Evolutionary conservation across 2,797 vertebrate genomes (phyloP), one percentile per base, ranked within the genome.

Genomic region (Epinephelus awoara): DNA sequence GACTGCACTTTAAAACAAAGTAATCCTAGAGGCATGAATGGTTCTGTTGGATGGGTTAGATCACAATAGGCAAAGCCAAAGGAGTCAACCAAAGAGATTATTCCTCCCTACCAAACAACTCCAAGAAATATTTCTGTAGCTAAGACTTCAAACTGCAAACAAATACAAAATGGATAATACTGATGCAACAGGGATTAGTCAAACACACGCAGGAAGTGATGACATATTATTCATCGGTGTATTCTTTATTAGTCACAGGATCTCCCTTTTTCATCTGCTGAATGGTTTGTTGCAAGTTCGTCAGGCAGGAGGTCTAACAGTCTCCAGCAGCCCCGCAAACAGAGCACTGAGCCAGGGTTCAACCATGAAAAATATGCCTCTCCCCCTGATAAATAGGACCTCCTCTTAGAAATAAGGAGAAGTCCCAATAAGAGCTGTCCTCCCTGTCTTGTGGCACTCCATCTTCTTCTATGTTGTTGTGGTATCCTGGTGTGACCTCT

Each of bases 351-450:
- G 84, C 84, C 83, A 88, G 54, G 54, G 68, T 19, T 82, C 44
- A 57, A 49, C 67, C 65, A 34, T 84, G 82, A 91, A 82, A 13
- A 75, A 89, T 87, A 69, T 15, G 12, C 44, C 63, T 61, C 69
- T 68, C 68, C 64, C 56, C 59, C 71, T 80, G 68, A 88, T 49
- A 57, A 70, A 85, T 76, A 51, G 66, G 77, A 89, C 83, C 87
- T 79, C 88, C 84, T 72, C 87, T 50, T 80, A 84, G 85, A 80
- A 59, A 69, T 57, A 29, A 44, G 55, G 57, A 50, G 27, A 50
- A 77, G 52, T 63, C 59, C 38, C 59, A 54, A 42, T 18, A 57
- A 40, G 27, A 58, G 23, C 29, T 2, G 1, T 49, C 29, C 10
- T 27, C 62, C 14, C 63, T 7, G 21, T 49, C 42, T 63, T 5